These are phyloP conservation scores for Brenthis ino DNA, from an alignment of 2,888 invertebrate genomes.

Conservation along the genomic window DNA sequence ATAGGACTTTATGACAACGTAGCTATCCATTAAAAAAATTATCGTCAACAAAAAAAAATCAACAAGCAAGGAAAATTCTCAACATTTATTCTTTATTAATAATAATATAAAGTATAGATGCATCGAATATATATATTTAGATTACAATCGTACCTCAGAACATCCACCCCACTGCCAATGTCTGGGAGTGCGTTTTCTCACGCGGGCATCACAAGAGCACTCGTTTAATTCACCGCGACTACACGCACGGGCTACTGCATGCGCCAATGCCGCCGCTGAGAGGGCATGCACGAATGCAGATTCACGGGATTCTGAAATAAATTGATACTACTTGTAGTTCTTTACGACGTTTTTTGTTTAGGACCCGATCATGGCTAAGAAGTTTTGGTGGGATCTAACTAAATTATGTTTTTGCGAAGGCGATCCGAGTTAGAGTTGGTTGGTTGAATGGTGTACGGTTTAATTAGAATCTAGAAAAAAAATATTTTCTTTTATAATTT, in stretches of 20 bases:
- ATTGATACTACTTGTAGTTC: not conserved
- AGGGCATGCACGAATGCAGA: constrained; percentile 95
- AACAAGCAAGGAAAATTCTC: not conserved
- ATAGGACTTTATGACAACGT: too few relatives aligned
- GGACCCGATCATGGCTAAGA: not conserved
- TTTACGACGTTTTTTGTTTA: not conserved
- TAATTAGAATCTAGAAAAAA: too few relatives aligned
- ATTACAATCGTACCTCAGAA: constrained; percentile 85
- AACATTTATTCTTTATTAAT: not conserved
- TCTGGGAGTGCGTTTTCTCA: constrained; percentile 87
- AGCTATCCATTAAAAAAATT: too few relatives aligned
- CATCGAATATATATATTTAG: not conserved
- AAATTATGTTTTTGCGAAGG: not conserved
- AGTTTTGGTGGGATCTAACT: not conserved
- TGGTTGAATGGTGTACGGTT: not conserved
- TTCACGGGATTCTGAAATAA: constrained; percentile 90
- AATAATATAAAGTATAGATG: not conserved
- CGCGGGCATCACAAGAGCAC: constrained; percentile 92
- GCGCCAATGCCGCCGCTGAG: constrained; percentile 94
- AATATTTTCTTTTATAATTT: not conserved
- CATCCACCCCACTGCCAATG: constrained; percentile 97
- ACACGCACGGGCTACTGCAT: constrained; percentile 93
- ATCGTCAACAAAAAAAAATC: too few relatives aligned
- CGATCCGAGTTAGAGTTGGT: too few relatives aligned
- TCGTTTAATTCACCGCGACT: constrained; percentile 92